These are phyloP conservation scores for Paramisgurnus dabryanus DNA, from an alignment of 2,113 vertebrate species.

Conservation along the genomic window DNA sequence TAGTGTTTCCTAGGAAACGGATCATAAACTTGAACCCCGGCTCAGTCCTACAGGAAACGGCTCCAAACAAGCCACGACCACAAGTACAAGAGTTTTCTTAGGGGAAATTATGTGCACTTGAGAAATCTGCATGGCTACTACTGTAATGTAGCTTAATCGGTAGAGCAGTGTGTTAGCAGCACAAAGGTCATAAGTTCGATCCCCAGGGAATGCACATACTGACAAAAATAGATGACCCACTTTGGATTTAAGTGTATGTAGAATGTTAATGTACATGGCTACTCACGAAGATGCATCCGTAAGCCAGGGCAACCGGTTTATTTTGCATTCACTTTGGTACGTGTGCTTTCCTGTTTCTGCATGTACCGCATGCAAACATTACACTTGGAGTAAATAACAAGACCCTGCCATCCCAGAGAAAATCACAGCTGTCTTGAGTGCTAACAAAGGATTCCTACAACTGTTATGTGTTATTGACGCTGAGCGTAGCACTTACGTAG, in stretches of 20 bases:
- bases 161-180: too few species aligned
- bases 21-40: slow-evolving; percentile 66
- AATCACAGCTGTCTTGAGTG: slow-evolving; percentile 11
- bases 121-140: neutral
- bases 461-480: neutral
- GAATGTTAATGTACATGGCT: neutral
- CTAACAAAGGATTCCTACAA: neutral
- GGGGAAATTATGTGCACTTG: neutral
- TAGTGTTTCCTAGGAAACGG: slow-evolving; percentile 76
- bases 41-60: neutral
- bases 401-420: neutral
- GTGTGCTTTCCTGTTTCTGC: neutral
- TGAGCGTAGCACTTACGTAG: neutral
- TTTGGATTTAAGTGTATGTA: too few species aligned
- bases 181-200: too few species aligned
- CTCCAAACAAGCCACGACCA: slow-evolving; percentile 22
- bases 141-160: too few species aligned
- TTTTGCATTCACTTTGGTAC: neutral
- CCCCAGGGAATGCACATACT: too few species aligned
- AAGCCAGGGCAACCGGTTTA: neutral
- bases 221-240: too few species aligned
- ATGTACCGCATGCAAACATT: neutral
- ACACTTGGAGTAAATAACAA: neutral
- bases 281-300: neutral
- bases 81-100: neutral